Base-by-base conservation (phyloP, 2,888 invertebrate species). In the Callimorpha dominula region DNA sequence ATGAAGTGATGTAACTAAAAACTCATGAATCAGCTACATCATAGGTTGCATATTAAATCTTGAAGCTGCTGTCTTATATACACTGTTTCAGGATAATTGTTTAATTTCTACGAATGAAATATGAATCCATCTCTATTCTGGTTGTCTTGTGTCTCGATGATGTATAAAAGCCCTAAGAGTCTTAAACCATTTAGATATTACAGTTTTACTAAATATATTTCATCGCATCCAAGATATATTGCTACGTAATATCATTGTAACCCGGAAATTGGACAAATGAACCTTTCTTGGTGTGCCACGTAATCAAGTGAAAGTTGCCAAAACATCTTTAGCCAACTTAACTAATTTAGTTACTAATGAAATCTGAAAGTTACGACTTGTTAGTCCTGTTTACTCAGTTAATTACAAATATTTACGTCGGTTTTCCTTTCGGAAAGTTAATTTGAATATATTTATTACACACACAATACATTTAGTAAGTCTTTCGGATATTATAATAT, bases 301-400 rank as follows among this genome's bases (percentile, higher is more conserved):
- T 66, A 73, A 69, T 66, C 50, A 70, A 70, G 65, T 42, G 14
- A 43, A 73, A 73, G 31, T 73, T 62, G 62, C 42, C n/a, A 54
- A 68, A 60, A 67, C 67, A 50, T 60, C 9, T 60, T 46, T 17
- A 62, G n/a, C 66, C 43, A 66, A 73, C 50, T 73, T 69, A 7
- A 66, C 65, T 73, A 65, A 73, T 73, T 57, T 31, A 60, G 68
- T 66, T 65, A 57, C 69, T 73, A 73, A 73, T 73, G 60, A 69
- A 73, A 73, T 73, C 65, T 73, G 60, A 73, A 62, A 73, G 73
- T 70, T 73, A 73, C 65, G 15, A 8, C 63, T 65, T 43, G 60
- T 70, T 73, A 65, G 20, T 15, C 20, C 50, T 73, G 60, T 54
- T 70, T 66, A 31, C 20, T 73, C 50, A 66, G 43, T 63, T 69